Evolutionary conservation across 1,140 invertebrate species (phyloP).

Genomic region (Temnothorax nylanderi): DNA sequence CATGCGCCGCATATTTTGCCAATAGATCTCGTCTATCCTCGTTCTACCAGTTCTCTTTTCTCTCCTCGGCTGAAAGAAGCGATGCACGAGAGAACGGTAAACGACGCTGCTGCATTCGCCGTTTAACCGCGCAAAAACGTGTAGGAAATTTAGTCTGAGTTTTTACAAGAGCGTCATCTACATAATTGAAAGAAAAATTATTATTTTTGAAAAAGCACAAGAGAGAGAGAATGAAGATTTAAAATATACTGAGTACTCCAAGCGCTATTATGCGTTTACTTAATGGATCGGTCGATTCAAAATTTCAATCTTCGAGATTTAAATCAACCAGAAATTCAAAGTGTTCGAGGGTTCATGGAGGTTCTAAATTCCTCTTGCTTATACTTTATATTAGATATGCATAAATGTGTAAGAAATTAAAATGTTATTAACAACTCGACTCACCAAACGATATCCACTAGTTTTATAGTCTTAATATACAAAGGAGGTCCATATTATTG

Average conservation of each 20-base stretch:
- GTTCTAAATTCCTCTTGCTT: too few relatives aligned
- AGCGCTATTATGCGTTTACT: not conserved
- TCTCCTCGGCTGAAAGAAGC: constrained; percentile 11
- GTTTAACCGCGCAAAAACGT: not conserved
- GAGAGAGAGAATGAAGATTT: not conserved
- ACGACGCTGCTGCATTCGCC: constrained; percentile 11
- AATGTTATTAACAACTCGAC: too few relatives aligned
- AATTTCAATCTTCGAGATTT: not conserved
- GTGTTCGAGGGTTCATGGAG: not conserved
- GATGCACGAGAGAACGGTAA: constrained; percentile 31
- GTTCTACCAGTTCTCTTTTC: not conserved
- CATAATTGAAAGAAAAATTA: constrained; percentile 22
- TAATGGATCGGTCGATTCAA: not conserved
- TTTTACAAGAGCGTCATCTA: constrained; percentile 3
- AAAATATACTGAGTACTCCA: not conserved
- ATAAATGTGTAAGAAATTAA: too few relatives aligned
- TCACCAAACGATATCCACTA: too few relatives aligned
- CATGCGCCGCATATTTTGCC: not conserved
- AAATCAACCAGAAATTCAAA: not conserved
- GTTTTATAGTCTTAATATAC: too few relatives aligned
- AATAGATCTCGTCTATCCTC: constrained; percentile 3
- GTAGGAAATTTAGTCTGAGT: constrained; percentile 3
- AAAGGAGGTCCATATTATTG: too few relatives aligned
- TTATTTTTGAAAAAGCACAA: not conserved
- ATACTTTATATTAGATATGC: too few relatives aligned